phyloP scores from a whole-genome alignment of 2,888 invertebrate species.

The Malthinus seriepunctatus region DNA sequence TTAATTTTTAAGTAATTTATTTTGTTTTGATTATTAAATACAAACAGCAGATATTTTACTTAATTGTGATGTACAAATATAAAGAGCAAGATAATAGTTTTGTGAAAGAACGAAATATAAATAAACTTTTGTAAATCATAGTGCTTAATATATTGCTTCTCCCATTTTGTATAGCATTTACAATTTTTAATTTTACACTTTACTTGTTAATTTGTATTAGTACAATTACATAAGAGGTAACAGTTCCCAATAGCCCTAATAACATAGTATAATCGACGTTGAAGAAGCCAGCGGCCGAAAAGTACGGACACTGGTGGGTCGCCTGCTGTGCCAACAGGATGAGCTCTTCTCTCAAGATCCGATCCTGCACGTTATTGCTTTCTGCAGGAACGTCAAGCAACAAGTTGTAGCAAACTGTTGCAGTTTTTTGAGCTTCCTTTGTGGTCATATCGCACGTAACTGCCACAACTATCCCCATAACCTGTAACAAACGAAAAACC shows the following conservation, averaged over 20 bases:
- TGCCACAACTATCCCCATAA: slow-evolving; percentile 32
- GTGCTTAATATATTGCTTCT: too few species aligned
- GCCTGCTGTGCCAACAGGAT: slow-evolving; percentile 29
- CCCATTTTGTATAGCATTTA: too few species aligned
- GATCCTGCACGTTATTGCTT: slow-evolving; percentile 19
- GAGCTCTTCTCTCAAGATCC: slow-evolving; percentile 21
- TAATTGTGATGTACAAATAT: too few species aligned
- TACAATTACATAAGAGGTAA: slow-evolving; percentile 30
- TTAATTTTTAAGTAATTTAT: too few species aligned
- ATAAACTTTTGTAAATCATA: too few species aligned
- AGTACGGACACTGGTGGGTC: slow-evolving; percentile 22
- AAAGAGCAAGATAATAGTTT: too few species aligned
- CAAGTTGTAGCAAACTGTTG: slow-evolving; percentile 32
- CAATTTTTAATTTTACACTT: too few species aligned
- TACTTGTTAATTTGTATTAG: slow-evolving; percentile 28
- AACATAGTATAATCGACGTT: slow-evolving; percentile 28
- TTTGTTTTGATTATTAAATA: too few species aligned
- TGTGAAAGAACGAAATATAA: too few species aligned
- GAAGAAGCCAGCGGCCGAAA: slow-evolving; percentile 33
- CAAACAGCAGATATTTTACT: too few species aligned
- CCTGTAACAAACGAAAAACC: slow-evolving; percentile 24
- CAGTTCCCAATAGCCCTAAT: slow-evolving; percentile 27
- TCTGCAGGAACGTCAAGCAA: slow-evolving; percentile 29
- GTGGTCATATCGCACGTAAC: slow-evolving; percentile 30
- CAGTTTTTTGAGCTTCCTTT: slow-evolving; percentile 33